Evolutionary conservation across 2,113 vertebrate genomes (phyloP).

Genomic region (Nycticebus coucang): DNA sequence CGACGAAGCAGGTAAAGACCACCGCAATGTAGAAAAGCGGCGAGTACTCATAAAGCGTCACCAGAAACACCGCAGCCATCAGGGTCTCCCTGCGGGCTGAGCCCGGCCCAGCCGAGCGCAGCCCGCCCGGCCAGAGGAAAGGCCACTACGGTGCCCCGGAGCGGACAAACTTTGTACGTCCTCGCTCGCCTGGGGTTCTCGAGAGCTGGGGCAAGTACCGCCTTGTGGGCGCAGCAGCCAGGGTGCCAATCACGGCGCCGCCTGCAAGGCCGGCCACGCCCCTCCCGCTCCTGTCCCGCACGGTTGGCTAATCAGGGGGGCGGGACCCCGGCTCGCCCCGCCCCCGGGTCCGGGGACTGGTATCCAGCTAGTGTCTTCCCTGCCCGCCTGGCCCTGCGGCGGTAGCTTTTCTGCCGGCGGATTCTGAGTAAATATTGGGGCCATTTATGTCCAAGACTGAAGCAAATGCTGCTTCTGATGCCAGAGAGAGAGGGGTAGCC

Average conservation of each 20-base stretch:
- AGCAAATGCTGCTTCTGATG: neutral
- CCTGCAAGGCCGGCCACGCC: neutral
- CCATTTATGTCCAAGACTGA: neutral
- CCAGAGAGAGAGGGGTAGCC: neutral
- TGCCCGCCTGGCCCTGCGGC: fast-evolving
- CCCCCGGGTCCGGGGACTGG: neutral
- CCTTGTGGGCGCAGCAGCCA: fast-evolving
- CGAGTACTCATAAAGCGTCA: slow-evolving; percentile 94
- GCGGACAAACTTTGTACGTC: slow-evolving; percentile 65
- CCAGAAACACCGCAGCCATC: slow-evolving; percentile 92
- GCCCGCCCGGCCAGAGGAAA: neutral
- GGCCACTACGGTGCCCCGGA: slow-evolving; percentile 54
- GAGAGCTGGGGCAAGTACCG: neutral
- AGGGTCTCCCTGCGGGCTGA: neutral
- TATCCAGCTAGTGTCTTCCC: fast-evolving
- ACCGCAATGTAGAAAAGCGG: slow-evolving; percentile 93
- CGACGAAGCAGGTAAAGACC: slow-evolving; percentile 93
- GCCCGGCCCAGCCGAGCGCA: neutral
- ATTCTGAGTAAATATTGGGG: neutral
- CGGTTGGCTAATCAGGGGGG: neutral
- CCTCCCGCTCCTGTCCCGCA: fast-evolving
- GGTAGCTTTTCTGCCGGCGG: neutral
- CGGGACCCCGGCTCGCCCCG: neutral
- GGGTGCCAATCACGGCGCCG: neutral
- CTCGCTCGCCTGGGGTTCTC: neutral